Evolutionary conservation across 2,888 invertebrate species (phyloP), one percentile per base, ranked within the genome.

Genomic region (Alcis repandata): DNA sequence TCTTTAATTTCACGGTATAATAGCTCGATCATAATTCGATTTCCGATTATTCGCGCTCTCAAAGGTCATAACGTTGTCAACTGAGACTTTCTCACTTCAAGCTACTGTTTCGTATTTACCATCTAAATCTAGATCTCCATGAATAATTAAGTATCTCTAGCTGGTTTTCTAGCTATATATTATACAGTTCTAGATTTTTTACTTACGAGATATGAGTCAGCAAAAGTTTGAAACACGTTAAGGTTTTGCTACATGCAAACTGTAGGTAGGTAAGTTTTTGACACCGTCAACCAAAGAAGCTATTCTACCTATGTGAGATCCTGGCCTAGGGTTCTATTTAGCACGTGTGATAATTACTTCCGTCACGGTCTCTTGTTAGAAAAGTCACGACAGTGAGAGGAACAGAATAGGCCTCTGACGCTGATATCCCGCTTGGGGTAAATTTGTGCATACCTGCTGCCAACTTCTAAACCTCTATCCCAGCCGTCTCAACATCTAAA

Each of bases 71-170:
- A 41, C 10, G 2, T 17, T 33, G 43, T 38, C 17, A 41, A 49
- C 40, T 49, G 59, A 40, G 49, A 49, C 46, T 48, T 19, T 59
- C 49, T 49, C 41, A 19, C 22, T 49, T 49, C 33, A 40, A 41
- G 40, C 53, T 22, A 53, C 53, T 43, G 20, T 32, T 51, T n/a
- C 10, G 22, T 41, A 51, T 15, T 27, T 56, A 36, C n/a, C 41
- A 19, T 40, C 19, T 17, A 1, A 32, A 32, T 54, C n/a, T 32
- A 51, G 51, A 36, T 36, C 19, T 51, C 36, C 13, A 36, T 33
- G 17, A 19, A 43, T 40, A 15, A n/a, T 40, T n/a, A 40, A 27
- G 3, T 27, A 27, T 6, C 27, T 4, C 27, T 27, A 27, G 6
- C 2, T 27, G 2, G 27, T 27, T 27, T 27, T 27, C 2, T 27